These are phyloP conservation scores for Adrianichthys oophorus DNA, from an alignment of 2,797 vertebrate genomes.

Conservation along the genomic window DNA sequence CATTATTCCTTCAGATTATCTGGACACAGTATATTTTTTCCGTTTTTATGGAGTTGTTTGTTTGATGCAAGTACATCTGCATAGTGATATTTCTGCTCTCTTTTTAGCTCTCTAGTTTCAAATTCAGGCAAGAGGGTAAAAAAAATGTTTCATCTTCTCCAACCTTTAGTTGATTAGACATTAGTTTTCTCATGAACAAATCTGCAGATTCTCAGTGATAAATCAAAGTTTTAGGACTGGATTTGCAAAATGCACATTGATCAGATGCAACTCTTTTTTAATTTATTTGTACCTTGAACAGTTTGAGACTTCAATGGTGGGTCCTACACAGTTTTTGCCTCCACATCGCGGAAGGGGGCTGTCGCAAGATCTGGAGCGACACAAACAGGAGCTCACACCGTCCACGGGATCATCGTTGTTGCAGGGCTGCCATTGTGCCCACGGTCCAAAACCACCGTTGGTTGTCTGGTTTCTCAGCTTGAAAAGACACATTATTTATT, in stretches of 20 bases:
- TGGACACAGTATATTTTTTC: no score
- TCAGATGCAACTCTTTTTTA: neutral
- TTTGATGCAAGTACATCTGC: no score
- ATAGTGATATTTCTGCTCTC: no score
- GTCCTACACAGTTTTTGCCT: conserved; percentile 86
- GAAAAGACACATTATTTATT: conserved; percentile 13
- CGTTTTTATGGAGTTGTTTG: no score
- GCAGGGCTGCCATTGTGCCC: conserved; percentile 94
- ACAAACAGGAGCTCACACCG: conserved; percentile 88
- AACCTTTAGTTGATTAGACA: no score
- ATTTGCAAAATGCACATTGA: neutral
- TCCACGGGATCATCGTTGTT: conserved; percentile 88
- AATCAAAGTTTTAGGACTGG: neutral
- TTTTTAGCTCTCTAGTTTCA: no score
- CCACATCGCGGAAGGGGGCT: conserved; percentile 89
- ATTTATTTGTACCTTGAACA: conserved; percentile 86
- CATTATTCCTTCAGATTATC: no score
- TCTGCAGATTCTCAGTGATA: neutral
- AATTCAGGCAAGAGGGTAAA: neutral
- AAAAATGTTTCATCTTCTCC: neutral
- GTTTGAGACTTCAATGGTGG: conserved; percentile 93
- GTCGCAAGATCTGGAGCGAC: conserved; percentile 90
- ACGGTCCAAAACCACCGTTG: conserved; percentile 87
- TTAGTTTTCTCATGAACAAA: neutral
- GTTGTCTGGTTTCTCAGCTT: conserved; percentile 91